phyloP scores from a whole-genome alignment of 2,797 vertebrate species.

The Sciurus vulgaris region DNA sequence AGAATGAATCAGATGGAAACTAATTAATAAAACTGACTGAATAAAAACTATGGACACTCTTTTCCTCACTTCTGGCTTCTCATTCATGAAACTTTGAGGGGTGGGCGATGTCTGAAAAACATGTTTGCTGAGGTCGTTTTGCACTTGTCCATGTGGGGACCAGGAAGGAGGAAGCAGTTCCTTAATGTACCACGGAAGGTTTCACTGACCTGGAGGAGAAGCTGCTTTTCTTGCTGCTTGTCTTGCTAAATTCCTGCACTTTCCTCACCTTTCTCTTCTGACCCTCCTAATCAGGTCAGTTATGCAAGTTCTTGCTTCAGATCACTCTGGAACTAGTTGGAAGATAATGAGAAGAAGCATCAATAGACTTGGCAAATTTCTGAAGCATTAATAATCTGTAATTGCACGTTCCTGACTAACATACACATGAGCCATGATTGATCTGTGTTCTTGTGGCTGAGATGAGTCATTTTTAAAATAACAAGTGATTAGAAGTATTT shows the following conservation, averaged over 20 bases:
- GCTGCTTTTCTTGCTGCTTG: neutral
- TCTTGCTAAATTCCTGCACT: neutral
- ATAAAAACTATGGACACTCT: neutral
- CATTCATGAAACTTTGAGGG: neutral
- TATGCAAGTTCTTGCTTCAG: neutral
- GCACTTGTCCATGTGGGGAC: neutral
- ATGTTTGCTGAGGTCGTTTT: neutral
- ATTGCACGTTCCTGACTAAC: neutral
- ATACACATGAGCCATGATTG: neutral
- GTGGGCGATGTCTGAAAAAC: neutral
- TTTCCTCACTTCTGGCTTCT: neutral
- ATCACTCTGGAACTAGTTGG: neutral
- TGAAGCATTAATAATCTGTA: neutral
- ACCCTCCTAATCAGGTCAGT: neutral
- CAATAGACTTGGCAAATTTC: neutral
- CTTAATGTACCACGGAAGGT: neutral
- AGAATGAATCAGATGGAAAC: slow-evolving; percentile 13
- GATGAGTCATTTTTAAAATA: slow-evolving; percentile 11
- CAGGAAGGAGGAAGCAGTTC: neutral
- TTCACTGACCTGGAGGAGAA: neutral
- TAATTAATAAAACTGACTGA: slow-evolving; percentile 16
- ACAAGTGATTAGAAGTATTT: neutral
- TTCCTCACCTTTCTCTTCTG: neutral
- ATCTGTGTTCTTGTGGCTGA: neutral
- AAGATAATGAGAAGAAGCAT: neutral